Percentiles rank a stretch among this genome's conserved stretches.
Evolutionary conservation across 2,888 invertebrate species (phyloP).

Genomic region (Merodon equestris): DNA sequence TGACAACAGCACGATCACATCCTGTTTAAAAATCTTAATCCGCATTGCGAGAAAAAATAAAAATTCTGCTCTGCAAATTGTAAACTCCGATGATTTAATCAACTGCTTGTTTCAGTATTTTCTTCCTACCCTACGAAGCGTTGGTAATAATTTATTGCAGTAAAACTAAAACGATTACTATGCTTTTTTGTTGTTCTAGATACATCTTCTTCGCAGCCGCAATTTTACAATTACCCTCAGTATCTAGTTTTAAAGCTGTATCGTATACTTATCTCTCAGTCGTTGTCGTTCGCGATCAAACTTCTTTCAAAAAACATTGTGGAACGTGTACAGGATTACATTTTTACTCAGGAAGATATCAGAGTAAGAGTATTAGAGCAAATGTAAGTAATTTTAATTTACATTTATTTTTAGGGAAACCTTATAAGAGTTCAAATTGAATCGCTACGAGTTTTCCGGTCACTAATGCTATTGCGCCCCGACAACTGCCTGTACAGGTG

Average conservation of each 20-base stretch:
- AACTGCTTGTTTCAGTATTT: conserved; percentile 82
- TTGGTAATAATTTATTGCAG: conserved; percentile 74
- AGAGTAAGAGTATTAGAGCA: conserved; percentile 72
- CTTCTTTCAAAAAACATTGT: conserved; percentile 72
- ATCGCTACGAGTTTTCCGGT: conserved; percentile 76
- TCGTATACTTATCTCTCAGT: conserved; percentile 84
- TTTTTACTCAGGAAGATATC: conserved; percentile 74
- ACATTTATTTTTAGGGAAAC: conserved; percentile 72
- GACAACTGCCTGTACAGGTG: conserved; percentile 75
- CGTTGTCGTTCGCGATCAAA: conserved; percentile 73
- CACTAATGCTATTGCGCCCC: conserved; percentile 73
- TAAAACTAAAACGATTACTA: conserved; percentile 70
- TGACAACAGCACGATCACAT: conserved; percentile 85
- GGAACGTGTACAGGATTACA: conserved; percentile 74
- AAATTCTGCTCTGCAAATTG: conserved; percentile 83
- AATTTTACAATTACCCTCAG: conserved; percentile 84
- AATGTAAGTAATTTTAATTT: conserved; percentile 6
- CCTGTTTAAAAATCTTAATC: conserved; percentile 88
- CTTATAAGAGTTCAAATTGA: conserved; percentile 82
- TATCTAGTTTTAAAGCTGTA: conserved; percentile 86
- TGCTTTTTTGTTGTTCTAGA: conserved; percentile 48
- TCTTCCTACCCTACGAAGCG: conserved; percentile 73
- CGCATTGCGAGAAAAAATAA: conserved; percentile 89
- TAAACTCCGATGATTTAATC: conserved; percentile 84
- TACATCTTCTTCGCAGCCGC: conserved; percentile 59